Percentiles rank a stretch among this genome's conserved stretches.
phyloP scores from a whole-genome alignment of 2,888 invertebrate species.

The Pseudanteris insignis region DNA sequence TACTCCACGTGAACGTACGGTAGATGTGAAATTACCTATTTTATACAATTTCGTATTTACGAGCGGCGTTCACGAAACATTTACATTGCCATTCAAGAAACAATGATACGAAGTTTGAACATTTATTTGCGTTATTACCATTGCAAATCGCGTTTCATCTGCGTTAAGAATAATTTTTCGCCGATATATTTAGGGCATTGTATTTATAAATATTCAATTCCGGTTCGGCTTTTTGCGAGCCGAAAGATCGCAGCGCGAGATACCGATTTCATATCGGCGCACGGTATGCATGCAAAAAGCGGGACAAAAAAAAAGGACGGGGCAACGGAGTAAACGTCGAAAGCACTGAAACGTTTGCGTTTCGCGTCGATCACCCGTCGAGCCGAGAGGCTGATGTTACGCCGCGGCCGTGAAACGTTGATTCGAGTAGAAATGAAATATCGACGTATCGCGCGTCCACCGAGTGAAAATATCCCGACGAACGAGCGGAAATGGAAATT shows the following conservation, averaged over 20 bases:
- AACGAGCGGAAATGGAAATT: conserved; percentile 60
- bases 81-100: conserved; percentile 41
- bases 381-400: too few relatives aligned
- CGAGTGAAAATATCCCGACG: too few relatives aligned
- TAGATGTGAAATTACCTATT: conserved; percentile 40
- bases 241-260: conserved; percentile 29
- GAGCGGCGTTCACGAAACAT: conserved; percentile 43
- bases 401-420: too few relatives aligned
- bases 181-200: conserved; percentile 41
- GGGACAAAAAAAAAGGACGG: too few relatives aligned
- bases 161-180: conserved; percentile 33
- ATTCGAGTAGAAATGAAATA: conserved; percentile 28
- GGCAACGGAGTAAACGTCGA: too few relatives aligned
- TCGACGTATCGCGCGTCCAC: conserved; percentile 13
- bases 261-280: conserved; percentile 29
- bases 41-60: conserved; percentile 46
- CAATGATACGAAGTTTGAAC: conserved; percentile 42
- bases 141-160: conserved; percentile 39
- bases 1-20: conserved; percentile 34
- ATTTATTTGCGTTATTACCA: conserved; percentile 38
- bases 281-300: conserved; percentile 27
- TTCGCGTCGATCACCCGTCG: conserved; percentile 20
- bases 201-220: conserved; percentile 41
- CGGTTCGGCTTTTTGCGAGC: conserved; percentile 7
- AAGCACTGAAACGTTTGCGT: conserved; percentile 23